phyloP scores from a whole-genome alignment of 2,797 vertebrate species.

The Hyperoplus lanceolatus region DNA sequence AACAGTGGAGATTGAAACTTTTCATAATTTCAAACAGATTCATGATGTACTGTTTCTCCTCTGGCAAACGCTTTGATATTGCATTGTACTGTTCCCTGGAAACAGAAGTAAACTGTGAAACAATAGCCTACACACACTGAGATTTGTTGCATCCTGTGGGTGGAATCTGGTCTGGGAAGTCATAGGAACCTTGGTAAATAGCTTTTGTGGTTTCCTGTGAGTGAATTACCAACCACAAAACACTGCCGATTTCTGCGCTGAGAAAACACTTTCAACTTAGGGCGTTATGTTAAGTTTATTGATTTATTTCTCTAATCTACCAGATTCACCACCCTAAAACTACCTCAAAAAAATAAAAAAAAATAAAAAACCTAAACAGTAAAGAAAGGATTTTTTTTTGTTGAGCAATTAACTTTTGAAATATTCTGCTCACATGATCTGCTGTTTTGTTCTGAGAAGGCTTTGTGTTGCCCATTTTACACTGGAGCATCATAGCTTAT shows the following conservation, averaged over 20 bases:
- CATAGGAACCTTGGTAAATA: conserved; percentile 80
- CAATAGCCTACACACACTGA: conserved; percentile 68
- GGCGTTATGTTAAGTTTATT: conserved; percentile 8
- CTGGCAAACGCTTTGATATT: conserved; percentile 19
- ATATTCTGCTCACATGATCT: conserved; percentile 42
- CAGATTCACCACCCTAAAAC: conserved; percentile 13
- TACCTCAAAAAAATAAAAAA: not conserved
- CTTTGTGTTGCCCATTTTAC: not conserved
- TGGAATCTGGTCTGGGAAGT: conserved; percentile 81
- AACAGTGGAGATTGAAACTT: conserved; percentile 6
- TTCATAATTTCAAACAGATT: conserved; percentile 19
- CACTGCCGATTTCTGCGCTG: conserved; percentile 21
- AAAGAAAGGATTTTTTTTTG: conserved; percentile 6
- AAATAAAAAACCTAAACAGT: not conserved
- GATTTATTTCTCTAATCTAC: conserved; percentile 3
- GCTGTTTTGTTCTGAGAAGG: conserved; percentile 12
- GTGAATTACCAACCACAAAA: conserved; percentile 72
- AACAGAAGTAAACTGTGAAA: conserved; percentile 72
- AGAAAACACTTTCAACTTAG: conserved; percentile 18
- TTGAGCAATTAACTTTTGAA: conserved; percentile 47
- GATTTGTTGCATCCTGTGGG: conserved; percentile 83
- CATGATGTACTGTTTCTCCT: conserved; percentile 11
- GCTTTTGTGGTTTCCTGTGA: conserved; percentile 84
- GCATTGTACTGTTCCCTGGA: conserved; percentile 48
- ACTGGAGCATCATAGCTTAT: not conserved